phyloP scores from a whole-genome alignment of 2,888 invertebrate species.

The Diarsia brunnea region DNA sequence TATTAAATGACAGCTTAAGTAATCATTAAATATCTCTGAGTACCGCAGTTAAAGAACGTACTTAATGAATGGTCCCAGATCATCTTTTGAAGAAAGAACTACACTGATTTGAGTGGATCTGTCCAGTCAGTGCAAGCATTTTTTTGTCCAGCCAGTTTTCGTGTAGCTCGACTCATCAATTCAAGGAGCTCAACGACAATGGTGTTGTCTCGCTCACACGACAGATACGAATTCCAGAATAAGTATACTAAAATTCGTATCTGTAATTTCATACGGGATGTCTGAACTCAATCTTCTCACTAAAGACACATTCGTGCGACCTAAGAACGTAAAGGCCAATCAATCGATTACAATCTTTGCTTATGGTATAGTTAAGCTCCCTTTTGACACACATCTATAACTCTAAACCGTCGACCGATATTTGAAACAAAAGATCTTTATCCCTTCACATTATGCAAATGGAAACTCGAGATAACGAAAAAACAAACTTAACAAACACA shows the following conservation, averaged over 20 bases:
- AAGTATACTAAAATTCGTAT: neutral
- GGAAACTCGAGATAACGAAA: conserved; percentile 43
- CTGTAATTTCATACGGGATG: too few relatives aligned
- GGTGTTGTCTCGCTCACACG: too few relatives aligned
- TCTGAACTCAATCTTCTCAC: neutral
- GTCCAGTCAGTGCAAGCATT: too few relatives aligned
- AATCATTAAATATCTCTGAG: too few relatives aligned
- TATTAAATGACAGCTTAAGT: too few relatives aligned
- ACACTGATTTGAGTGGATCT: too few relatives aligned
- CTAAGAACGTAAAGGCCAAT: neutral
- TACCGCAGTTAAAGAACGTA: too few relatives aligned
- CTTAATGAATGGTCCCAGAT: too few relatives aligned
- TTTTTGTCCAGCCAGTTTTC: too few relatives aligned
- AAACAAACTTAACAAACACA: conserved; percentile 42
- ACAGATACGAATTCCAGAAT: too few relatives aligned
- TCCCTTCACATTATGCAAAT: conserved; percentile 63
- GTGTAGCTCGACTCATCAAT: too few relatives aligned
- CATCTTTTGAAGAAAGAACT: too few relatives aligned
- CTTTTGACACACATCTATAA: conserved; percentile 11
- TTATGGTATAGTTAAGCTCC: neutral
- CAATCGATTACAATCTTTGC: neutral
- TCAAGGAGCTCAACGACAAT: neutral
- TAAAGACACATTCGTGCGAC: neutral
- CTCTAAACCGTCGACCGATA: conserved; percentile 27
- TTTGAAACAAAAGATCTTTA: conserved; percentile 62